These are phyloP conservation scores for Recurvirostra avosetta DNA, from an alignment of 2,113 vertebrate genomes.

Conservation along the genomic window DNA sequence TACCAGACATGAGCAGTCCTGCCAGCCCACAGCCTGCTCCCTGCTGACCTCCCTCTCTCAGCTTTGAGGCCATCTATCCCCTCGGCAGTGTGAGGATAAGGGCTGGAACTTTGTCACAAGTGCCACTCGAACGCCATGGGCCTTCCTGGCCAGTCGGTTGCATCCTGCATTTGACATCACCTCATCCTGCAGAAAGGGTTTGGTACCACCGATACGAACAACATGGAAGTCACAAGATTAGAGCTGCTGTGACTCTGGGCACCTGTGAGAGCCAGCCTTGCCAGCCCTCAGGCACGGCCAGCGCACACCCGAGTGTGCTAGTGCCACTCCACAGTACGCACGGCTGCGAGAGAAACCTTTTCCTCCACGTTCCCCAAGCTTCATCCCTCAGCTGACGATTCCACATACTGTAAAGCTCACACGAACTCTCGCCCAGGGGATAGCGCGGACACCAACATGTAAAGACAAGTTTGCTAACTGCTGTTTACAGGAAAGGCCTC, in stretches of 20 bases:
- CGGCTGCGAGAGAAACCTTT: not conserved
- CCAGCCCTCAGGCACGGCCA: not conserved
- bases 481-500: slow-evolving; percentile 19
- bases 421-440: not conserved
- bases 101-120: not conserved
- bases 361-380: not conserved
- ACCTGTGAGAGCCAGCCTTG: not conserved
- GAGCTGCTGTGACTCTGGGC: not conserved
- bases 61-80: not conserved
- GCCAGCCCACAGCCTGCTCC: not conserved
- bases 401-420: not conserved
- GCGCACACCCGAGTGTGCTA: too few relatives aligned
- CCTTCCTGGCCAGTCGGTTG: not conserved
- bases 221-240: not conserved
- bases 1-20: not conserved
- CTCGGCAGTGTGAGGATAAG: accelerated
- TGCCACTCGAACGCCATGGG: accelerated
- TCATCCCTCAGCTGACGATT: not conserved
- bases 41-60: not conserved
- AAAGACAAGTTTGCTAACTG: not conserved
- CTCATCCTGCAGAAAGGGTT: not conserved
- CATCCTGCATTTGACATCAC: not conserved
- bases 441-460: not conserved
- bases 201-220: accelerated
- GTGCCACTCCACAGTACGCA: not conserved